Evolutionary conservation across 1,140 invertebrate species (phyloP).

Genomic region (Nymphalis io): DNA sequence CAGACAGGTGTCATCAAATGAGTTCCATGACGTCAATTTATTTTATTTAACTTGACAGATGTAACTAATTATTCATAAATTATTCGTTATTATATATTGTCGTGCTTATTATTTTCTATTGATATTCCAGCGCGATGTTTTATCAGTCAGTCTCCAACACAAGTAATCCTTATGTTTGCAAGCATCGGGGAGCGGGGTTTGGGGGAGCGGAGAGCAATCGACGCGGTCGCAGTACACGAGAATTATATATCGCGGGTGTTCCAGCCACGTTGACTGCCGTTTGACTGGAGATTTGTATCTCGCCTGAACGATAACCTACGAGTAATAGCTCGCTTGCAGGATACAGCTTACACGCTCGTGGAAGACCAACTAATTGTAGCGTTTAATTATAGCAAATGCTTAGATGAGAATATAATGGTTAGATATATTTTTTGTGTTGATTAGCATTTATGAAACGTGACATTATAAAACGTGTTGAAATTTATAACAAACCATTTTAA

Average conservation of each 20-base stretch:
- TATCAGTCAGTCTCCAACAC: background rate
- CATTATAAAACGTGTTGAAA: no score
- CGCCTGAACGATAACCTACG: background rate
- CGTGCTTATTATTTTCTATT: background rate
- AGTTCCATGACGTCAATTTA: no score
- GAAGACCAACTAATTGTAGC: no score
- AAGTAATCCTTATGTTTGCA: background rate
- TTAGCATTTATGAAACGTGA: no score
- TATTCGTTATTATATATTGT: background rate
- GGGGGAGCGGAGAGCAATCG: background rate
- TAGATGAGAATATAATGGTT: no score
- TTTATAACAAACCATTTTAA: no score
- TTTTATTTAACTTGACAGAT: no score
- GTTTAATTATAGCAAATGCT: no score
- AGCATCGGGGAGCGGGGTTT: background rate
- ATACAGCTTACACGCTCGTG: background rate
- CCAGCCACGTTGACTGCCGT: background rate
- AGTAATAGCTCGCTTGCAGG: background rate
- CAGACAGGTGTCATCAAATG: no score
- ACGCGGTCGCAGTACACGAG: slow-evolving; percentile 1
- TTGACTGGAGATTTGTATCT: slow-evolving; percentile 1
- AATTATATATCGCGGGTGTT: background rate
- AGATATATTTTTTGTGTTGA: no score
- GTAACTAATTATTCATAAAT: no score
- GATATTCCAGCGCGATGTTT: background rate